Evolutionary conservation across 2,797 vertebrate genomes (phyloP), one percentile per base, ranked within the genome.

Genomic region (Argyrosomus regius): DNA sequence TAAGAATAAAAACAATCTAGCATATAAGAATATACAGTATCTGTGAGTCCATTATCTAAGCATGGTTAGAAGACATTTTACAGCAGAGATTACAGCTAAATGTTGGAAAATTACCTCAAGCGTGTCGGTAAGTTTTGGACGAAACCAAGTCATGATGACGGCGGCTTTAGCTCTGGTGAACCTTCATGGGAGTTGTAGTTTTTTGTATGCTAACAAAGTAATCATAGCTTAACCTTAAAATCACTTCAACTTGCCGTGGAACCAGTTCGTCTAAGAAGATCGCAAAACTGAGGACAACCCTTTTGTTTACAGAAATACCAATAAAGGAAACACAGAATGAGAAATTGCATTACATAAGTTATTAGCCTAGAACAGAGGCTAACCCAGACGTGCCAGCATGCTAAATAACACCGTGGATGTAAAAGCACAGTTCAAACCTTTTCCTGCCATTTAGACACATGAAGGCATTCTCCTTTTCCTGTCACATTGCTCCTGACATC

Each of bases 351-450:
- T 10, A 16, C 2, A 43, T 1, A 43, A 43, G 12, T 14, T 0
- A 5, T 10, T 13, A 31, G 26, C 5, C 9, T 28, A 28, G 45
- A 28, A 6, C 61, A 10, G 16, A 24, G 24, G 45, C 63, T 13
- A 6, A 20, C 49, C 49, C 17, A 20, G 8, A 18, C 13, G 13
- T 54, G 12, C 3, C 18, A 28, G 24, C 22, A 50, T 61, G 54
- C 58, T 72, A 65, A 87, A 77, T 67, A 78, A 62, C 39, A 28
- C 12, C 24, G 45, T 31, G 24, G 53, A 68, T 70, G 28, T n/a
- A 43, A 68, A 63, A 39, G 20, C 39, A 62, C 63, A 48, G 53
- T 58, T 43, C 43, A 50, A 54, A 18, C 57, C 16, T 14, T 8
- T 65, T 45, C 13, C 60, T 58, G 7, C 13, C 5, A 54, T 56